Conservation (phyloP, 2,797 vertebrate genomes). For the Ceryle rudis region DNA sequence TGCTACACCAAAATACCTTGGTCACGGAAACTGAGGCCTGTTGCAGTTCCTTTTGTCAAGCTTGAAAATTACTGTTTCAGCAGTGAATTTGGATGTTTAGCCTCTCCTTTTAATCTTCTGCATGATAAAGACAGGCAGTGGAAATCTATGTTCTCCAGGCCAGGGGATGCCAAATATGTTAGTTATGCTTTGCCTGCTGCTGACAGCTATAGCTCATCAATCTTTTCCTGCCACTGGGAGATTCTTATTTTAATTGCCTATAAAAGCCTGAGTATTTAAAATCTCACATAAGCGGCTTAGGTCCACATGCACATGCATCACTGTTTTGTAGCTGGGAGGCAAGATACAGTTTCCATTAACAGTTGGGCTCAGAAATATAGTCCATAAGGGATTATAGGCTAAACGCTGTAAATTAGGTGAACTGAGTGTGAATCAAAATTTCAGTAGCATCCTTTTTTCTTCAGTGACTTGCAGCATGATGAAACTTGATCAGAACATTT, state of each 20-base stretch:
- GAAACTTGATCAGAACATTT: neutral
- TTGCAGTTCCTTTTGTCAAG: neutral
- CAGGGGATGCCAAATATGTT: neutral
- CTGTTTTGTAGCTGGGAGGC: neutral
- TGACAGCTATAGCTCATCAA: neutral
- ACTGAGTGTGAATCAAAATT: neutral
- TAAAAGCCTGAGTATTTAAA: slow-evolving; percentile 6
- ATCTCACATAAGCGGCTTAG: slow-evolving; percentile 55
- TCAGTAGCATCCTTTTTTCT: neutral
- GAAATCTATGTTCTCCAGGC: neutral
- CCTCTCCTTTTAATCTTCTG: neutral
- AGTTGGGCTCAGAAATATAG: neutral
- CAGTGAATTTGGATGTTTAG: neutral
- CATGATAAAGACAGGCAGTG: neutral
- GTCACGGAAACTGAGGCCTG: neutral
- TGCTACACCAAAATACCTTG: neutral
- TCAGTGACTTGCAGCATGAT: neutral
- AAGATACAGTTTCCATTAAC: slow-evolving; percentile 5
- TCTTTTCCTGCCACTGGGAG: neutral
- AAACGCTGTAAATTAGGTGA: neutral
- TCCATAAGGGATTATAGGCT: neutral
- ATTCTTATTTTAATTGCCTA: slow-evolving; percentile 23
- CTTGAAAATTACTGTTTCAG: neutral
- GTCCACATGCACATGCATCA: neutral
- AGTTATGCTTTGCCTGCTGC: neutral